Base-by-base conservation (phyloP, 2,888 invertebrate genomes). In the Stenichneumon culpator region DNA sequence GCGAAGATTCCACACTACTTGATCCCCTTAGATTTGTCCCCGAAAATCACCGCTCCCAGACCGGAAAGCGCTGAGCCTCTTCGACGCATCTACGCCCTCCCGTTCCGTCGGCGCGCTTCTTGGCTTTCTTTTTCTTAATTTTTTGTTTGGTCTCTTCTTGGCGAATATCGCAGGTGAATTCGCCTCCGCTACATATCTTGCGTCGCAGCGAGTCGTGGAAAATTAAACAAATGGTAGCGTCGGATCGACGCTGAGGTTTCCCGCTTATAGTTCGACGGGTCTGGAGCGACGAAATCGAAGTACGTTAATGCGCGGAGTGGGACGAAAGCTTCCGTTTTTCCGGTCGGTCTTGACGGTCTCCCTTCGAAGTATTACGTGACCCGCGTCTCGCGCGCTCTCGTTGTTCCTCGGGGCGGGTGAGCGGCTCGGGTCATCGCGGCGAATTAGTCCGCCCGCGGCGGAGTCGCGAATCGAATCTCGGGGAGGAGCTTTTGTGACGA, bases 1-100 rank as follows among this genome's bases (percentile, higher is more conserved):
- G 68, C 79, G 87, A 80, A 65, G 83, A 74, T 89, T 89, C 89
- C 88, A 88, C 89, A 87, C 85, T 89, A 72, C 85, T 79, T 16
- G 50, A n/a, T 44, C 50, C 11, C 19, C 0, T 5, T 36, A 16
- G 14, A 9, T 36, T 47, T 9, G 9, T 22, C 25, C 0, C 22
- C 25, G 4, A 60, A 57, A 25, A 2, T 25, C 22, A 25, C 11
- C 44, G 44, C 25, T 11, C 14, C 25, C 5, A 25, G 28, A n/a
- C 25, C 32, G 32, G 22, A 36, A 65, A 50, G 32, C 32, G 50
- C 50, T 5, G 14, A 14, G 52, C 65, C 52, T 63, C 22, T 75
- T 36, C 65, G 65, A 75, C 65, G 75, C 75, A 75, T 65, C 28
- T 36, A 75, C n/a, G 60, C 14, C 11, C 2, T 16, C 16, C 22